Evolutionary conservation across 2,113 vertebrate genomes (phyloP).

Genomic region (Motacilla tschutschensis): DNA sequence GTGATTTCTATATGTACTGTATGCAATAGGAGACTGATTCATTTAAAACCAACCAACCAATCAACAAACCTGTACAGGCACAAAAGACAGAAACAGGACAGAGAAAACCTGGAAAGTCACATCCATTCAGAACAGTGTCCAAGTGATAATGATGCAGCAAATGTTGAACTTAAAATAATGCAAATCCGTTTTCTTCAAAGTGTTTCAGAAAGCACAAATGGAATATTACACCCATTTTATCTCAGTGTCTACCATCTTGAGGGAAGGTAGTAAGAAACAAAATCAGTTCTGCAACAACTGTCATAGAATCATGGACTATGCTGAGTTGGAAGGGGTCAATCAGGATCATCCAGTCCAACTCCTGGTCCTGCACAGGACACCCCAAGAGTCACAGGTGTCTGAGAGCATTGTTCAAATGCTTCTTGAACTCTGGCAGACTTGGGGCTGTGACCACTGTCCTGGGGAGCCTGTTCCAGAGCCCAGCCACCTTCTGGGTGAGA

Average conservation of each 20-base stretch:
- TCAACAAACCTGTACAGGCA: conserved; percentile 53
- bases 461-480: background rate
- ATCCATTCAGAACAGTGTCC: conserved; percentile 11
- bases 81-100: conserved; percentile 30
- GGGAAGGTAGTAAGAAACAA: conserved; percentile 46
- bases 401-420: background rate
- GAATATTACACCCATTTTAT: background rate
- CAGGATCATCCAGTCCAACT: background rate
- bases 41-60: conserved; percentile 7
- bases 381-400: background rate
- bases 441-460: background rate
- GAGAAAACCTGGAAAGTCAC: conserved; percentile 14
- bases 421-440: background rate
- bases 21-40: conserved; percentile 36
- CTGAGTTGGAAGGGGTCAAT: background rate
- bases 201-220: conserved; percentile 52
- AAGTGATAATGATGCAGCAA: conserved; percentile 3
- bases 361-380: background rate
- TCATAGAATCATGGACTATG: background rate
- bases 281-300: conserved; percentile 31
- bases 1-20: conserved; percentile 16
- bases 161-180: background rate
- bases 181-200: background rate
- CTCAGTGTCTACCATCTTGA: conserved; percentile 47
- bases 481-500: background rate